Base-by-base conservation (phyloP, 2,888 invertebrate species). In the Heteromyza rotundicornis region DNA sequence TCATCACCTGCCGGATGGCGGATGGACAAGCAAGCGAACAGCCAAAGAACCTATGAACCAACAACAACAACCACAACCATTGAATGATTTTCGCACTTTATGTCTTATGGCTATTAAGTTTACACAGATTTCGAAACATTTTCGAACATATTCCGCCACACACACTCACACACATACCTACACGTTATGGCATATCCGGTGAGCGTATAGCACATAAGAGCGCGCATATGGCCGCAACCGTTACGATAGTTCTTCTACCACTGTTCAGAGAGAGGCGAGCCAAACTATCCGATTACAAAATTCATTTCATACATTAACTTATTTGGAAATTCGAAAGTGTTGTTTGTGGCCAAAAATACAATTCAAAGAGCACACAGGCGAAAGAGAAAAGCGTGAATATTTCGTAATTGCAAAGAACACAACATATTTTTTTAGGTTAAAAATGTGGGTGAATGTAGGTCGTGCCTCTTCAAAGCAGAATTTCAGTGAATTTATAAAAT, bases 261-360 rank as follows among this genome's bases (percentile, higher is more conserved):
- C n/a, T n/a, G n/a, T n/a, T n/a, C n/a, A 44, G 16, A 27, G 27
- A 32, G 36, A 19, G 17, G 16, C 7, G 40, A 14, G 22, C 8
- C 2, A 44, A 64, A 64, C 64, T 68, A 71, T 70, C 70, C 64
- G 69, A 69, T 72, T 70, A 68, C 70, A 59, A 60, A 50, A 44
- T 23, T 17, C 40, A 51, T 51, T 47, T 47, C 20, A 19, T 47
- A 57, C 63, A 68, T 60, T 65, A 67, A 65, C 70, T 66, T 70
- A 71, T 69, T 63, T 65, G 71, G 70, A 62, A 68, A 68, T 71
- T 68, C 66, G 69, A 69, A 69, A 61, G 61, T 55, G 20, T 19
- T 19, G 2, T 47, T 24, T 7, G 27, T 10, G 27, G 5, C 10
- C 7, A 27, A 44, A 55, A 23, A 20, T 8, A 16, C 17, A 23